Conservation (phyloP, 2,797 vertebrate species). For the Sebastes hopkinsi region DNA sequence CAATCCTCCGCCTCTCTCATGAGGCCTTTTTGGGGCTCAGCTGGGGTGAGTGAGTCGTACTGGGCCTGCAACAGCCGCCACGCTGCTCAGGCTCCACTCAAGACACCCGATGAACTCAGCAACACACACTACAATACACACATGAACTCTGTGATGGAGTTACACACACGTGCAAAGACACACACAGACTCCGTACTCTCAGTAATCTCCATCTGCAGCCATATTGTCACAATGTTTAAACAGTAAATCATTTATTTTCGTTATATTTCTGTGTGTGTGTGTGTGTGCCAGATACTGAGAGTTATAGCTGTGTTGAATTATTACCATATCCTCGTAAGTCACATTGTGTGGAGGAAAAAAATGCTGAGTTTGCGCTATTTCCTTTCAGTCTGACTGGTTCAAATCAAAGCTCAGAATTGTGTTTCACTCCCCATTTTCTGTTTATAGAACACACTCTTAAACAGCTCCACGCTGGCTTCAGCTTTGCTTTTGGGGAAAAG, state of each 20-base stretch:
- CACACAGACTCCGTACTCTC: not conserved
- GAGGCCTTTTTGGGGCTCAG: constrained; percentile 44
- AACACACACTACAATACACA: constrained; percentile 3
- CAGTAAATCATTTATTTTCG: constrained; percentile 34
- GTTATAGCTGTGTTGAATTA: constrained; percentile 44
- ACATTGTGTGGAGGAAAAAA: constrained; percentile 22
- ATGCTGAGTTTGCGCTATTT: constrained; percentile 45
- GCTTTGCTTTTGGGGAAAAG: not conserved
- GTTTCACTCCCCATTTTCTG: constrained; percentile 3
- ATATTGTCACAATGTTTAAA: constrained; percentile 30
- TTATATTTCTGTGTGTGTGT: constrained; percentile 29
- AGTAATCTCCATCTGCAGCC: constrained; percentile 11
- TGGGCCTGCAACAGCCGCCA: constrained; percentile 47
- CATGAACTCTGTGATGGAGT: not conserved
- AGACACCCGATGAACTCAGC: constrained; percentile 16
- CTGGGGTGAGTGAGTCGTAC: constrained; percentile 20
- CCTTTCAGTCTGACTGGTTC: constrained; percentile 16
- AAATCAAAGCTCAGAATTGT: constrained; percentile 39
- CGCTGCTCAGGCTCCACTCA: constrained; percentile 32
- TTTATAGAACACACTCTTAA: constrained; percentile 1
- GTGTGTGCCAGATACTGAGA: not conserved
- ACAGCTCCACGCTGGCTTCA: not conserved
- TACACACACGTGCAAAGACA: not conserved
- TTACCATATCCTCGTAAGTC: constrained; percentile 33
- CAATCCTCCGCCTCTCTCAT: constrained; percentile 57